A percentile compares a stretch with the other conserved stretches of the same genome.
These are phyloP conservation scores for Allenopithecus nigroviridis DNA, from an alignment of 2,797 vertebrate genomes.

Conservation along the genomic window DNA sequence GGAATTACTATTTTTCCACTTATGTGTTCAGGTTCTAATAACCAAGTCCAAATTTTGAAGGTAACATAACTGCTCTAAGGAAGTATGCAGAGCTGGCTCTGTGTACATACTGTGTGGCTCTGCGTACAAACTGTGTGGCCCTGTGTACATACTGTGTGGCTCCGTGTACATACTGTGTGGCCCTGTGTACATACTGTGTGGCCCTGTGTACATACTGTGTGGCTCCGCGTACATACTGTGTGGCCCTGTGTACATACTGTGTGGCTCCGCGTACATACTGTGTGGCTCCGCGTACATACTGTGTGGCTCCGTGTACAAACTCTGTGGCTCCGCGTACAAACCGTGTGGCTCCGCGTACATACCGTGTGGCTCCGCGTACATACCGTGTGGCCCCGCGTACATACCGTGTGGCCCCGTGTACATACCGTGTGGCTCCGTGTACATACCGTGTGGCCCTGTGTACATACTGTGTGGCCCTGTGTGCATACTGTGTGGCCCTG, in stretches of 20 bases:
- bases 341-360: too few species aligned
- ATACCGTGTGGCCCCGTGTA: too few species aligned
- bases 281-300: too few species aligned
- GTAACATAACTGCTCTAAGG: not conserved
- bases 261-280: too few species aligned
- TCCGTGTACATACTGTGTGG: not conserved
- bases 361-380: too few species aligned
- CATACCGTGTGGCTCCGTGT: not conserved
- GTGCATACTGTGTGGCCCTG: not conserved
- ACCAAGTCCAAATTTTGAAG: accelerated
- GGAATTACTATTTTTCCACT: not conserved
- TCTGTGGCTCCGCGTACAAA: too few species aligned
- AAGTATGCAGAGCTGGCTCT: accelerated
- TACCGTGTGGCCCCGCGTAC: too few species aligned
- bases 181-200: accelerated
- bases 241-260: accelerated
- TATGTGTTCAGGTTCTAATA: accelerated
- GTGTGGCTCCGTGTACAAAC: too few species aligned
- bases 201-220: not conserved
- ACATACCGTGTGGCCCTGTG: not conserved
- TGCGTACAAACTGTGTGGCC: accelerated
- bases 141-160: not conserved
- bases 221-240: too few species aligned
- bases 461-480: not conserved
- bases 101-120: accelerated